Evolutionary conservation across 2,888 invertebrate genomes (phyloP).

Genomic region (Chloromyia formosa): DNA sequence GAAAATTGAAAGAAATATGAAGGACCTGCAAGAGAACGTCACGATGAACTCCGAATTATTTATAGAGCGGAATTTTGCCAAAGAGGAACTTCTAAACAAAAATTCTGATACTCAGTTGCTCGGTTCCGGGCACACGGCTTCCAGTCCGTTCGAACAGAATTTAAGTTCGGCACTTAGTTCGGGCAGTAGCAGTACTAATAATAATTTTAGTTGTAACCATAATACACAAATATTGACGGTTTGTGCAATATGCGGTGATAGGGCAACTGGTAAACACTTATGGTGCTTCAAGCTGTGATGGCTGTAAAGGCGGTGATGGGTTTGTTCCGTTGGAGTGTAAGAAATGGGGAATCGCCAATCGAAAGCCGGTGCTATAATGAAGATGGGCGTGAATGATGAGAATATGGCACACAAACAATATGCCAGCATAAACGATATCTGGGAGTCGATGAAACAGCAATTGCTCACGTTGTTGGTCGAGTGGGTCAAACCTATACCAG

Average conservation of each 20-base stretch:
- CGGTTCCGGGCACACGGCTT: constrained; percentile 44
- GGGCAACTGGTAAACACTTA: constrained; percentile 98
- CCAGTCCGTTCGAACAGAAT: constrained; percentile 48
- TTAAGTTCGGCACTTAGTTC: constrained; percentile 51
- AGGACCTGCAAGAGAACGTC: too few species aligned
- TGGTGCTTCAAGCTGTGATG: constrained; percentile 95
- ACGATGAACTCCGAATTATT: too few species aligned
- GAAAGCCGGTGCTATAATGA: too few species aligned
- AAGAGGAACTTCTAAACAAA: too few species aligned
- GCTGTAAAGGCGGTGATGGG: constrained; percentile 99
- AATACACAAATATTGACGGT: constrained; percentile 65
- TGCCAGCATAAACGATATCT: too few species aligned
- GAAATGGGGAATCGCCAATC: constrained; percentile 94
- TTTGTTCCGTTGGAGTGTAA: constrained; percentile 88
- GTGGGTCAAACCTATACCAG: constrained; percentile 99
- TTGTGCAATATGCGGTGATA: too few species aligned
- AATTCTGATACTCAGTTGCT: constrained; percentile 48
- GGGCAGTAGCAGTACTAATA: constrained; percentile 52
- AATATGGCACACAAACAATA: too few species aligned
- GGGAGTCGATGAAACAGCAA: too few species aligned
- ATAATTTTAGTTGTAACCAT: constrained; percentile 51
- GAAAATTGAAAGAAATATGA: too few species aligned
- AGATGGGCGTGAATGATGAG: too few species aligned
- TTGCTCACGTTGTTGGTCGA: constrained; percentile 93
- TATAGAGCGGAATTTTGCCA: too few species aligned